Evolutionary conservation across 2,888 invertebrate species (phyloP).

Genomic region (Eupithecia subfuscata): DNA sequence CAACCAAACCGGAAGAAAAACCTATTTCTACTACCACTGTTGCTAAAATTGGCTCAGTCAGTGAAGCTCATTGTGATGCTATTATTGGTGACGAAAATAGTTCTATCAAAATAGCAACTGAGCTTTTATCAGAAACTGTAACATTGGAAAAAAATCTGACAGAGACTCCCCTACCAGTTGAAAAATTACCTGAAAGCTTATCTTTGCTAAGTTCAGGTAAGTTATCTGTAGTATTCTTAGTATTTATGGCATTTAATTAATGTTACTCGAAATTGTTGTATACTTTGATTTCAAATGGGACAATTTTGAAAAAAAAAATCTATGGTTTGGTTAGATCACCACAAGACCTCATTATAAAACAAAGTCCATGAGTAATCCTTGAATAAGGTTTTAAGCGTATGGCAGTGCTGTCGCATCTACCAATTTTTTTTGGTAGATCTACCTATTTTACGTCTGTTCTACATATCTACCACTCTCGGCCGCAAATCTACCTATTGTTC

Average conservation of each 20-base stretch:
- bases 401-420: no score
- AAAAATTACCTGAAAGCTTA: conserved; percentile 6
- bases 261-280: no score
- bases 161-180: neutral
- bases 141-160: neutral
- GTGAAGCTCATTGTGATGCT: neutral
- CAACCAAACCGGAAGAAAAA: neutral
- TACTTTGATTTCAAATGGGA: no score
- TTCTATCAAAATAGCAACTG: neutral
- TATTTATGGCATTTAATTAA: no score
- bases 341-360: neutral
- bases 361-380: neutral
- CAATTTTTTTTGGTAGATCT: no score
- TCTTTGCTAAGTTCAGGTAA: conserved; percentile 15
- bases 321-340: neutral
- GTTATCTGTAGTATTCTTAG: neutral
- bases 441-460: no score
- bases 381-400: no score
- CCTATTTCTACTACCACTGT: neutral
- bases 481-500: no score
- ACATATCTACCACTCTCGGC: no score
- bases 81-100: neutral
- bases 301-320: no score
- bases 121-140: neutral
- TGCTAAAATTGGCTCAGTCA: neutral